Evolutionary conservation across 2,888 invertebrate genomes (phyloP).

Genomic region (Drosophila stalkeri): DNA sequence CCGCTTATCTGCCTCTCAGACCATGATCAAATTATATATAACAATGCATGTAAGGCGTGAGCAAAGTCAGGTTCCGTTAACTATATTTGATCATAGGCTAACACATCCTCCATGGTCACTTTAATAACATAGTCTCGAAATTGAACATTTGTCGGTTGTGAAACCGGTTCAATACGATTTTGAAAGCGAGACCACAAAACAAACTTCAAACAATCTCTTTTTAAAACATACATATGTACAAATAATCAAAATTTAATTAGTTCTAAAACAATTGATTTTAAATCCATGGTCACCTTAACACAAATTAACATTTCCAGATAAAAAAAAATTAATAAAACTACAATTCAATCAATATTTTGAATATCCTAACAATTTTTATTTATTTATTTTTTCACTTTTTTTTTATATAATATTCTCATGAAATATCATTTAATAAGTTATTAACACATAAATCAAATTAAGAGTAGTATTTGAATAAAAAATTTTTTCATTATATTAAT

Average conservation of each 20-base stretch:
- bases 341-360: slow-evolving; percentile 55
- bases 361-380: slow-evolving; percentile 79
- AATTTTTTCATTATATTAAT: slow-evolving; percentile 72
- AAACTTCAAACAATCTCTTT: neutral
- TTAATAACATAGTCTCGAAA: neutral
- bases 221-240: neutral
- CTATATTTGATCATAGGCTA: neutral
- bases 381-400: slow-evolving; percentile 29
- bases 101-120: slow-evolving; percentile 9
- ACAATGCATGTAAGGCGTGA: neutral
- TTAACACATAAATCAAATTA: slow-evolving; percentile 82
- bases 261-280: neutral
- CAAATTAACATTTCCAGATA: neutral
- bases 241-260: neutral
- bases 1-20: neutral
- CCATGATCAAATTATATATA: neutral
- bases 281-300: neutral
- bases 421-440: slow-evolving; percentile 80
- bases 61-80: neutral
- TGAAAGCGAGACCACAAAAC: neutral
- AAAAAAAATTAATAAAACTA: neutral
- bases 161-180: slow-evolving; percentile 6
- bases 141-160: neutral
- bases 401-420: slow-evolving; percentile 73
- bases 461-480: slow-evolving; percentile 81